Percentiles rank a stretch among this genome's conserved stretches.
Conservation (phyloP, 2,113 vertebrate species). For the Mobula birostris region DNA sequence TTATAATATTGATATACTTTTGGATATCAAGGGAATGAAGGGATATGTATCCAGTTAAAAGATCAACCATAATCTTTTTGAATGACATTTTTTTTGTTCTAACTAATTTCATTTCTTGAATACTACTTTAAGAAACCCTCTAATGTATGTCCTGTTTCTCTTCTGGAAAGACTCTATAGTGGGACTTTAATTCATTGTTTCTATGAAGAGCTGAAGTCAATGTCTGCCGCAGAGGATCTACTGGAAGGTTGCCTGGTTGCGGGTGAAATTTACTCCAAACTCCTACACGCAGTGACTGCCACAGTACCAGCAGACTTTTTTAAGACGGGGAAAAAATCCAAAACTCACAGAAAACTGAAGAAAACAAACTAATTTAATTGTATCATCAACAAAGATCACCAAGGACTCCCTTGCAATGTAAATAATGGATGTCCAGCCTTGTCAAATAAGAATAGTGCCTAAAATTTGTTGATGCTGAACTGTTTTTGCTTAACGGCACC, state of each 20-base stretch:
- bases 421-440: constrained; percentile 53
- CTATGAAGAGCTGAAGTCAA: constrained; percentile 53
- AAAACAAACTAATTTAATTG: constrained; percentile 37
- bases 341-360: constrained; percentile 43
- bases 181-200: constrained; percentile 77
- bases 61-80: too few species aligned
- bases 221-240: constrained; percentile 55
- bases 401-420: not conserved
- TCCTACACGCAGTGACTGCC: constrained; percentile 48
- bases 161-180: constrained; percentile 65
- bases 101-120: not conserved
- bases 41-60: too few species aligned
- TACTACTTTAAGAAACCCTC: not conserved
- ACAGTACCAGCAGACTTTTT: constrained; percentile 46
- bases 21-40: too few species aligned
- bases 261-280: constrained; percentile 55
- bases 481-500: not conserved
- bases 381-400: not conserved
- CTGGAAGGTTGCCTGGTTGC: constrained; percentile 54
- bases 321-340: constrained; percentile 43
- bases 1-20: too few species aligned
- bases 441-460: constrained; percentile 43
- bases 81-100: too few species aligned
- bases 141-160: not conserved
- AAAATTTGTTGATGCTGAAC: not conserved